Evolutionary conservation across 2,113 vertebrate species (phyloP), one percentile per base, ranked within the genome.

Genomic region (Tautogolabrus adspersus): DNA sequence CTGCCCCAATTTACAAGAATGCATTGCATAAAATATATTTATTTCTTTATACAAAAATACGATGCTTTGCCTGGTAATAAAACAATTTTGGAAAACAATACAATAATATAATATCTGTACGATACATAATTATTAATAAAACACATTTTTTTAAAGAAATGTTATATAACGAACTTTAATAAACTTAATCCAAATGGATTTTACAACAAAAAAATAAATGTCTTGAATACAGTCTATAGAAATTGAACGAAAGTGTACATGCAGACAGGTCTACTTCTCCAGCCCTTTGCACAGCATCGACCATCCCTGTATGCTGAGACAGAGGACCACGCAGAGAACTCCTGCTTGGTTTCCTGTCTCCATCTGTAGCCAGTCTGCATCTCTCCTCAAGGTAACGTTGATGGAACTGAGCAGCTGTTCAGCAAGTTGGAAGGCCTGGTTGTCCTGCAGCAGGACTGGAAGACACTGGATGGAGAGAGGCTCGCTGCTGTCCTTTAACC

Each of bases 271-370:
- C 15, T 37, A 42, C 57, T 75, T 21, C 10, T 68, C 21, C 38
- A 60, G 40, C 0, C 47, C 84, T 40, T 67, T 80, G 67, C 79
- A 83, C 66, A 98, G 88, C 47, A 90, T 81, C 46, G 75, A 55
- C 73, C 98, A 77, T 19, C 97, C 97, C 16, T 72, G 91, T 56
- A 96, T 22, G 11, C 92, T 92, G 70, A 97, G 89, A 6, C 93
- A 92, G 34, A 98, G 93, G 62, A 96, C 60, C 4, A 96, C 66
- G 0, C 92, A 94, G 37, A 81, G 82, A 63, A 92, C 72, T 7
- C 74, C 58, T 0, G 90, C 80, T 0, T 84, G 52, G 49, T 79
- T 65, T 42, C 2, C 73, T 6, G 85, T 90, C 79, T 91, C 63
- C 37, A 85, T 91, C 91, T 85, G 90, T 13, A 97, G 74, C 0